These are phyloP conservation scores for Papilio protenor DNA, from an alignment of 2,888 invertebrate genomes.

Conservation along the genomic window DNA sequence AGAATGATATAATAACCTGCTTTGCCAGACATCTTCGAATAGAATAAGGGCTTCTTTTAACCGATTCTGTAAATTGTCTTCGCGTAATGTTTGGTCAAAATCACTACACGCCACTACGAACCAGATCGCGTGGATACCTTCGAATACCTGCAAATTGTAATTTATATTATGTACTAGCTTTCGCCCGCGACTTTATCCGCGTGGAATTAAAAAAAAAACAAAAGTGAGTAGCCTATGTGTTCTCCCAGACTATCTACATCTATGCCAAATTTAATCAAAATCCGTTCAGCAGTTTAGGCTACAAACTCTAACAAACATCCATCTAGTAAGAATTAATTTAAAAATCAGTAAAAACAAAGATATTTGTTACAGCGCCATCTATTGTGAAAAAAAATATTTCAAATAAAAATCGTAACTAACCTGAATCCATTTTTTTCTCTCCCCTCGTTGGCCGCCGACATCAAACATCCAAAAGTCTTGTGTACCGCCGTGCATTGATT, in stretches of 20 bases:
- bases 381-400: neutral
- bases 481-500: conserved; percentile 87
- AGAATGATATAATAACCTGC: conserved; percentile 76
- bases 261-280: no score
- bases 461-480: conserved; percentile 93
- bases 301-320: no score
- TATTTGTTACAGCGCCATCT: neutral
- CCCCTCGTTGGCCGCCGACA: conserved; percentile 93
- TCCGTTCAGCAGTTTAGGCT: no score
- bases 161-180: no score
- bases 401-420: conserved; percentile 56
- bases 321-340: no score
- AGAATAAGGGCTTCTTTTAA: conserved; percentile 88
- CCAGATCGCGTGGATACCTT: conserved; percentile 91
- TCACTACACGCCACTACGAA: conserved; percentile 92
- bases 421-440: conserved; percentile 93
- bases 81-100: conserved; percentile 90
- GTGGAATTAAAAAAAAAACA: neutral
- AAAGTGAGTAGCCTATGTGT: no score
- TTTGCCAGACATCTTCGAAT: conserved; percentile 91
- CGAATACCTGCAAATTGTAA: conserved; percentile 86
- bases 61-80: conserved; percentile 88
- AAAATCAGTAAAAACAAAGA: no score
- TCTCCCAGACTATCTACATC: no score
- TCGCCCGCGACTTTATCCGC: no score